Conservation (phyloP, 2,113 vertebrate genomes). For the Larimichthys crocea region DNA sequence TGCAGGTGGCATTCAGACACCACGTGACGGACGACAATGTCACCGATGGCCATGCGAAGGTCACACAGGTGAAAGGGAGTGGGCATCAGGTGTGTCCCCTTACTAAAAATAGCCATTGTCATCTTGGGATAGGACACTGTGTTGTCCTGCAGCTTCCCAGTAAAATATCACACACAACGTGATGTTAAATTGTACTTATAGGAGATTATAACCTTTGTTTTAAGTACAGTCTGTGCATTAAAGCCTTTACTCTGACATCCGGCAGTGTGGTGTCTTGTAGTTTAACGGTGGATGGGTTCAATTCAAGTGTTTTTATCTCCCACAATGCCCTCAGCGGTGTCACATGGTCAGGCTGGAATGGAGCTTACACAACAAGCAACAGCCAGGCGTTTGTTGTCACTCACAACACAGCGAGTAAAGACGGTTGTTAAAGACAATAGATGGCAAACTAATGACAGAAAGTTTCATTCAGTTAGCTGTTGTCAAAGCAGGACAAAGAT, state of each 20-base stretch:
- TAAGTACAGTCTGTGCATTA: neutral
- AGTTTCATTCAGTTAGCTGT: conserved; percentile 2
- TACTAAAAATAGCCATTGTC: neutral
- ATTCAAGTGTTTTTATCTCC: conserved; percentile 18
- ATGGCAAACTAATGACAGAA: neutral
- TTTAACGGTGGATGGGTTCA: neutral
- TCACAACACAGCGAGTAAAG: conserved; percentile 45
- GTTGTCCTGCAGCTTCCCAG: neutral
- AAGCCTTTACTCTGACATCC: neutral
- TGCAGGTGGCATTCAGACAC: conserved; percentile 18
- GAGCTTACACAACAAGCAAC: conserved; percentile 69
- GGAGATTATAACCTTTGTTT: conserved; percentile 16
- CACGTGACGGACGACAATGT: conserved; percentile 70
- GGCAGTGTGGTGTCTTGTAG: neutral
- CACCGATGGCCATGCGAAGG: conserved; percentile 71
- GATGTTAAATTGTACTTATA: accelerated
- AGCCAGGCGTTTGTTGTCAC: conserved; percentile 64
- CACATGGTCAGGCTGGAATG: conserved; percentile 31
- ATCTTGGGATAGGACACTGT: neutral
- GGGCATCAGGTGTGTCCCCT: conserved; percentile 61
- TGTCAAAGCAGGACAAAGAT: conserved; percentile 3
- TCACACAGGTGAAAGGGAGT: conserved; percentile 68
- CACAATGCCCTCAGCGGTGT: conserved; percentile 17
- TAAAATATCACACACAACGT: neutral
- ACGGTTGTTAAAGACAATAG: neutral